Conservation (phyloP, 2,888 invertebrate genomes). For the Eupithecia pulchellata region DNA sequence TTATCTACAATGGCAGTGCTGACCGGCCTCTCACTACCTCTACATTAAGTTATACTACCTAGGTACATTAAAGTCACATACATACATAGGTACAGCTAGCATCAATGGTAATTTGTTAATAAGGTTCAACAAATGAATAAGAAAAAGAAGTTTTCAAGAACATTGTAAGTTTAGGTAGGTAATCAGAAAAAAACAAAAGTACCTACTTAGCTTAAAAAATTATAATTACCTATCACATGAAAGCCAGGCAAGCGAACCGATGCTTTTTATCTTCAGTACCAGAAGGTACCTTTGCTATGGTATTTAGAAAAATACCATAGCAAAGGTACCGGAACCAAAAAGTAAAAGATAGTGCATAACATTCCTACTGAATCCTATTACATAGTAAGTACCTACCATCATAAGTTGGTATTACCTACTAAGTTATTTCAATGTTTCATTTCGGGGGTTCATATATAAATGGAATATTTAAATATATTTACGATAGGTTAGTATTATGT, state of each 20-base stretch:
- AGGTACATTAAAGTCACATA: slow-evolving; percentile 7
- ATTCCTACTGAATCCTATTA: background rate
- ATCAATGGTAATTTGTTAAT: background rate
- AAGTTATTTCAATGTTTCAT: background rate
- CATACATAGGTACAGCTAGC: slow-evolving; percentile 6
- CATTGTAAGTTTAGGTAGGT: background rate
- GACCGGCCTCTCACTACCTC: slow-evolving; percentile 43
- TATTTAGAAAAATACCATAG: background rate
- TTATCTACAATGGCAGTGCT: slow-evolving; percentile 82
- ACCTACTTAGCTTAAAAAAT: background rate
- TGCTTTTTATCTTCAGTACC: background rate
- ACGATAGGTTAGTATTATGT: slow-evolving; percentile 1
- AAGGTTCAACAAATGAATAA: background rate
- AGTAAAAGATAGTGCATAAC: background rate
- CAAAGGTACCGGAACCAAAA: background rate
- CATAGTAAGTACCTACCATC: background rate
- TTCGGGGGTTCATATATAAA: background rate
- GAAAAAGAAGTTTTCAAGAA: background rate
- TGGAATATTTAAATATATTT: background rate
- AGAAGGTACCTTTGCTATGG: too few species aligned
- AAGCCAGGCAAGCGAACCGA: background rate
- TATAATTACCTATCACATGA: slow-evolving; percentile 7
- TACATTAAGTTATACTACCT: slow-evolving; percentile 2
- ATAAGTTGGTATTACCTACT: too few species aligned
- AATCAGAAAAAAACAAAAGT: background rate